Evolutionary conservation across 2,797 vertebrate genomes (phyloP), one percentile per base, ranked within the genome.

Genomic region (Oophaga sylvatica): DNA sequence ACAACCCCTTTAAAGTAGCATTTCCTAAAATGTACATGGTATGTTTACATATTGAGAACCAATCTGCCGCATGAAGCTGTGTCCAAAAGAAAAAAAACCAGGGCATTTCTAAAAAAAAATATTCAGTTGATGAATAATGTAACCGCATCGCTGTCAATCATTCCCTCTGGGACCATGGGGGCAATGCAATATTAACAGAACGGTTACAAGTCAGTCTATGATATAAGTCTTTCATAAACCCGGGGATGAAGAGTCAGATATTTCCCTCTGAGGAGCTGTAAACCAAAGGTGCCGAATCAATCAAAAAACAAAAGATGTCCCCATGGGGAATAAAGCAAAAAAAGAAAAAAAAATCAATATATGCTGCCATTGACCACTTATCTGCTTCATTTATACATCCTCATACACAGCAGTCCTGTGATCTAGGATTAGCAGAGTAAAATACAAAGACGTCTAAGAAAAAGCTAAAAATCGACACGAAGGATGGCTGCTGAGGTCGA

Each of bases 261-360:
- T 77, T 77, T 53, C 48, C 22, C 1, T 77, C 5, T 83, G 90
- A 90, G 77, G 87, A 81, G 87, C 88, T 88, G 90, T 68, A 88
- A 90, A 89, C 88, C 81, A 78, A 89, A 57, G 48, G 84, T 17
- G 80, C 48, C 62, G 91, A 94, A 94, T 95, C 93, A 93, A 94
- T 95, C 92, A 94, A 90, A 91, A 73, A 88, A 89, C 22, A 75
- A 90, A 11, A 88, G 88, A 45, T 63, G 8, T 80, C 71, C 77
- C 73, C 80, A 83, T 48, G 6, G 45, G n/a, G 73, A 29, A 53
- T 77, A 78, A 41, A 19, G 65, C 0, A 1, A 80, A 53, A 53
- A 53, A 2, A 41, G 5, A 3, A 41, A 41, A 41, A 53, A 53
- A 53, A 48, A 83, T 87, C 86, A 87, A 83, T 87, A 83, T 56